Conservation (phyloP, 2,797 vertebrate species). For the Helarctos malayanus region DNA sequence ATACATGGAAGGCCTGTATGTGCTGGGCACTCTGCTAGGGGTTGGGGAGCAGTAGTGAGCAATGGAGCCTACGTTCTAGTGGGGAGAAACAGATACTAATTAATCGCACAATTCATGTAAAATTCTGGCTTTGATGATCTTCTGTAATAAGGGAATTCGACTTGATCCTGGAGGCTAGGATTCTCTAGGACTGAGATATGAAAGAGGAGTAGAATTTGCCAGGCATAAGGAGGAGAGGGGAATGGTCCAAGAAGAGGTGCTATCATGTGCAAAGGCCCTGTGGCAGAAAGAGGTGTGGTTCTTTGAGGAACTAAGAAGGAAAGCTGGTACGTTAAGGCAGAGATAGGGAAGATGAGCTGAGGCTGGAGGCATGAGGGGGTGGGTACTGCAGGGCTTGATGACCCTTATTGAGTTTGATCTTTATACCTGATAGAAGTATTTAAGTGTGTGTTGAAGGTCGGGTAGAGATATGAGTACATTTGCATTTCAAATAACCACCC, state of each 20-base stretch:
- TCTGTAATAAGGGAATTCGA: not conserved
- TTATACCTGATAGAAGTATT: not conserved
- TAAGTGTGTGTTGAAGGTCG: not conserved
- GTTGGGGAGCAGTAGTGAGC: not conserved
- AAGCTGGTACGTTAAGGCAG: not conserved
- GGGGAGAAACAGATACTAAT: not conserved
- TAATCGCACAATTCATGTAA: not conserved
- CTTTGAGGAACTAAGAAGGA: not conserved
- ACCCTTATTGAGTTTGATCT: constrained; percentile 27
- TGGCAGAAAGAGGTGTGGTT: not conserved
- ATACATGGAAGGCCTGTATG: not conserved
- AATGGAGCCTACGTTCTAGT: not conserved
- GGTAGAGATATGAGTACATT: not conserved
- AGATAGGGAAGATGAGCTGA: not conserved
- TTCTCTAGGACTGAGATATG: not conserved
- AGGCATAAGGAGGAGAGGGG: not conserved
- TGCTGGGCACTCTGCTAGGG: not conserved
- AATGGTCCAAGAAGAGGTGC: not conserved
- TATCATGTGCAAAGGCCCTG: not conserved
- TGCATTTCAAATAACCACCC: not conserved
- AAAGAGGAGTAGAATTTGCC: not conserved
- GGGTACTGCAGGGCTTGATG: not conserved
- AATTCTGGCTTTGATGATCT: not conserved
- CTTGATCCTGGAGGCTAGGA: not conserved
- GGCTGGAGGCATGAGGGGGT: not conserved